Evolutionary conservation across 2,113 vertebrate genomes (phyloP).

Genomic region (Dolichallabes microphthalmus): DNA sequence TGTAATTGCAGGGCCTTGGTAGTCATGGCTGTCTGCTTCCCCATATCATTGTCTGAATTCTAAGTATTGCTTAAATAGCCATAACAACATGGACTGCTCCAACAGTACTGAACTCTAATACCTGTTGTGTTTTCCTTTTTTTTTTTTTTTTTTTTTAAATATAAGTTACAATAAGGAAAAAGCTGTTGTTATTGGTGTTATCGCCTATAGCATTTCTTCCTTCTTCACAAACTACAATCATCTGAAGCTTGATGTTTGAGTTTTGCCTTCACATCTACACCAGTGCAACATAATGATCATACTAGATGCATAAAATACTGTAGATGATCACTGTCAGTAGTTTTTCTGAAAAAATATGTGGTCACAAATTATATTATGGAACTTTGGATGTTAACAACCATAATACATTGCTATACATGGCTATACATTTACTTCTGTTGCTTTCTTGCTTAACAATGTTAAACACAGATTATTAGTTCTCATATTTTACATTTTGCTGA

Average conservation of each 20-base stretch:
- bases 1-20: neutral
- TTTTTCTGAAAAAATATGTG: neutral
- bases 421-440: neutral
- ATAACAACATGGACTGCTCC: neutral
- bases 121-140: neutral
- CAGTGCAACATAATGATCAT: neutral
- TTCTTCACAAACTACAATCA: slow-evolving; percentile 34
- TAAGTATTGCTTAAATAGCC: neutral
- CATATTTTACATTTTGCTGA: no score
- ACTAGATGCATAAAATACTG: neutral
- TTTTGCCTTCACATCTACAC: neutral
- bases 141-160: no score
- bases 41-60: neutral
- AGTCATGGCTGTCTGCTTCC: neutral
- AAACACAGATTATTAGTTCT: neutral
- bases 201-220: slow-evolving; percentile 56
- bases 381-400: neutral
- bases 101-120: neutral
- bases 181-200: no score
- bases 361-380: neutral
- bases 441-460: neutral
- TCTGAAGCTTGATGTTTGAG: neutral
- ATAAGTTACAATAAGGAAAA: no score
- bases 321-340: neutral
- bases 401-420: no score